Evolutionary conservation across 2,888 invertebrate genomes (phyloP), one percentile per base, ranked within the genome.

Genomic region (Thysanoteuthis rhombus): DNA sequence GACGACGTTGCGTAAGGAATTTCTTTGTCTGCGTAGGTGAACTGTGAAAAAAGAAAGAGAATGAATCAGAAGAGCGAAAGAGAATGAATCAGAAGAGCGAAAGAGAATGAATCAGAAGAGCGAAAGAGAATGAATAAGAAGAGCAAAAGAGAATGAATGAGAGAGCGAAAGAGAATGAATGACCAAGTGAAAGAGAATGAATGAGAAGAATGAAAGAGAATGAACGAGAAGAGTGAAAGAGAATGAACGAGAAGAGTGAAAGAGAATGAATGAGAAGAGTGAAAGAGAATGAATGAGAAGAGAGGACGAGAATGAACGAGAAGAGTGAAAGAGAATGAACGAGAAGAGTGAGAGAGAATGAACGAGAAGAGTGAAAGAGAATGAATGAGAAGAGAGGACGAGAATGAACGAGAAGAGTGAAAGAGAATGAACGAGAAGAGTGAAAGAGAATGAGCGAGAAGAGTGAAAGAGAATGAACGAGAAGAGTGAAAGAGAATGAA

Each of bases 1-100:
- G 95, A 95, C 10, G 96, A 96, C 12, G 96, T 95, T 12, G 95
- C 95, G 58, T 95, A 96, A 28, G 96, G 96, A 45, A 95, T 95
- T 22, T 95, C 95, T 32, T 94, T 94, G 36, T 95, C 95, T 52
- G 93, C 93, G 93, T 95, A 96, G 28, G 94, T 94, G 94, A 96
- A 96, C 95, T 96, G 75, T 32, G 42, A 16, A 90, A 19, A 45
- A 47, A 92, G 47, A 40, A 3, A 47, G 58, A 93, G 92, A 94
- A 90, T 94, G 93, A 94, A 93, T 93, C 93, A 94, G 93, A 93
- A 75, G 16, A 36, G 75, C 12, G n/a, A 75, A 4, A 75, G n/a
- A 75, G 36, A 75, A 4, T 22, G 10, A 75, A 16, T 92, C 52
- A 94, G 93, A 94, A 93, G 92, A n/a, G n/a, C n/a, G 89, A 92